A percentile compares a stretch with the other conserved stretches of the same genome.
phyloP scores from a whole-genome alignment of 2,797 vertebrate species.

The Acanthiza pusilla region DNA sequence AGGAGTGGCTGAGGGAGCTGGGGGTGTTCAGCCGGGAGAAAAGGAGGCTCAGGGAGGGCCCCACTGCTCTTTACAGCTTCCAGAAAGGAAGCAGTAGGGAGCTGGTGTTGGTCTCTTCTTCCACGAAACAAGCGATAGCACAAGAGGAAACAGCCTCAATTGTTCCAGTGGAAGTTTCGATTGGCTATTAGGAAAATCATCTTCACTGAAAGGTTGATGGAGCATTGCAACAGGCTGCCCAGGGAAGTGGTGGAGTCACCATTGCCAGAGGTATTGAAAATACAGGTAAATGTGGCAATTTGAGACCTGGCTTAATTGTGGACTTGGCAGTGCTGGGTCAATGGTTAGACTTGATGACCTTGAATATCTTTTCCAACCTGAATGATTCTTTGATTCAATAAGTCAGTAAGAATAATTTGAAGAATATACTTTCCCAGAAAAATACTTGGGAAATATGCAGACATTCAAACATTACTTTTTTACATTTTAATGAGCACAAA shows the following conservation, averaged over 20 bases:
- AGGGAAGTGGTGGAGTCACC: neutral
- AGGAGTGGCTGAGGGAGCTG: neutral
- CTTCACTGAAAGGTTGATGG: neutral
- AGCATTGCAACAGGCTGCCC: neutral
- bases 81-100: neutral
- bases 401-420: neutral
- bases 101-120: neutral
- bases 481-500: neutral
- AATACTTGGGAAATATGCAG: neutral
- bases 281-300: no score
- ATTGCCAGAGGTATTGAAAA: no score
- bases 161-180: neutral
- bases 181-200: neutral
- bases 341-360: neutral
- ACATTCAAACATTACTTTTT: neutral
- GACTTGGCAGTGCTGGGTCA: neutral
- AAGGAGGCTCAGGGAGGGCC: neutral
- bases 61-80: neutral
- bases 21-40: neutral
- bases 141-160: neutral
- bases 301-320: neutral
- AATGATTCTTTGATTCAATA: neutral
- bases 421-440: neutral
- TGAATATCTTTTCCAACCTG: neutral
- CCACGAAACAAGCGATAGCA: neutral